Conservation (phyloP, 2,888 invertebrate genomes). For the Tipula lateralis region DNA sequence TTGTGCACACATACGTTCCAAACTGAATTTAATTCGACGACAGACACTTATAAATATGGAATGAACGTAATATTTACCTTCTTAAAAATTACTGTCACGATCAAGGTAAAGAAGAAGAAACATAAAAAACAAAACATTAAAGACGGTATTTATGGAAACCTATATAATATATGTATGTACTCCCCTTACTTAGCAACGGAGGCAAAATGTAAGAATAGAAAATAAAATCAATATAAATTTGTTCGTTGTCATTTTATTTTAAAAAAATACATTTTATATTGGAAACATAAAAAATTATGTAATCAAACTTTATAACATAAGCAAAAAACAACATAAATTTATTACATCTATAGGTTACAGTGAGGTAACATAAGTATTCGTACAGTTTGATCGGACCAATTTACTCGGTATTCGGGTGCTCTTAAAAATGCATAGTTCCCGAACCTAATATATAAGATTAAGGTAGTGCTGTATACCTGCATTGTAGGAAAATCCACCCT, state of each 20-base stretch:
- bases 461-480: too few relatives aligned
- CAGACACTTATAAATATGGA: not conserved
- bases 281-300: not conserved
- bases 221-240: not conserved
- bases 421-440: too few relatives aligned
- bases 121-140: not conserved
- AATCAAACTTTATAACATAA: not conserved
- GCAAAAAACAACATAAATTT: not conserved
- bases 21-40: not conserved
- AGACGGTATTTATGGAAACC: not conserved
- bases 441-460: too few relatives aligned
- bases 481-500: too few relatives aligned
- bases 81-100: conserved; percentile 19
- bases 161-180: not conserved
- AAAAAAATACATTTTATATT: not conserved
- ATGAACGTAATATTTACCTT: not conserved
- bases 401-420: too few relatives aligned
- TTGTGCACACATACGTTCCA: not conserved
- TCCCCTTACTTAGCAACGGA: not conserved
- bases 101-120: not conserved
- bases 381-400: not conserved
- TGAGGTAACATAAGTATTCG: not conserved
- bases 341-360: not conserved
- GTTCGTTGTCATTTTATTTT: not conserved
- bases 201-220: not conserved